These are phyloP conservation scores for Cacajao melanocephalus DNA, from an alignment of 2,797 vertebrate species.

Conservation along the genomic window DNA sequence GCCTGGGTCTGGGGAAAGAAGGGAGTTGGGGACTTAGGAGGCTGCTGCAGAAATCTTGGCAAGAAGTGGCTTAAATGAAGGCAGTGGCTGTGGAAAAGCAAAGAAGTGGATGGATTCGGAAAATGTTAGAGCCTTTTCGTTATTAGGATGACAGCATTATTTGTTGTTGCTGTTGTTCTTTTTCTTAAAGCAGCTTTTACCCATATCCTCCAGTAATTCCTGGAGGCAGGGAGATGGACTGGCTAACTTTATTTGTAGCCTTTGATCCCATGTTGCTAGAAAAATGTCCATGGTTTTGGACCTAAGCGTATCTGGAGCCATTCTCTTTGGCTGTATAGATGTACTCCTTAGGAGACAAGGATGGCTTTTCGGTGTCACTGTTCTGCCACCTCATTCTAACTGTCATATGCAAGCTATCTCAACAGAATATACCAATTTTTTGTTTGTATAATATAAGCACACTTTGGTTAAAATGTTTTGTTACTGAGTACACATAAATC, in stretches of 20 bases:
- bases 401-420: not conserved
- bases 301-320: not conserved
- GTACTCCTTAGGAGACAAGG: not conserved
- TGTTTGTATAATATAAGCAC: slow-evolving; percentile 39
- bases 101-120: not conserved
- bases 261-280: not conserved
- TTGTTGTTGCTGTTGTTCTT: not conserved
- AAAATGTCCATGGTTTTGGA: not conserved
- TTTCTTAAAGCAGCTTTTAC: not conserved
- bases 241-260: not conserved
- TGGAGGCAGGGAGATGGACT: not conserved
- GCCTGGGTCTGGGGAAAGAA: not conserved
- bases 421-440: not conserved
- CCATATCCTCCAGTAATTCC: not conserved
- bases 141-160: not conserved
- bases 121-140: not conserved
- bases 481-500: not conserved
- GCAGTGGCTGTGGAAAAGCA: not conserved
- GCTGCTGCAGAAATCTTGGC: not conserved
- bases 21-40: not conserved
- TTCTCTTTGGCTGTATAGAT: not conserved
- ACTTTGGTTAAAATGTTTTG: slow-evolving; percentile 3
- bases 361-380: not conserved
- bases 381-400: not conserved
- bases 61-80: not conserved